A percentile compares a stretch with the other conserved stretches of the same genome.
These are phyloP conservation scores for Dryobates pubescens DNA, from an alignment of 2,797 vertebrate genomes.

Conservation along the genomic window DNA sequence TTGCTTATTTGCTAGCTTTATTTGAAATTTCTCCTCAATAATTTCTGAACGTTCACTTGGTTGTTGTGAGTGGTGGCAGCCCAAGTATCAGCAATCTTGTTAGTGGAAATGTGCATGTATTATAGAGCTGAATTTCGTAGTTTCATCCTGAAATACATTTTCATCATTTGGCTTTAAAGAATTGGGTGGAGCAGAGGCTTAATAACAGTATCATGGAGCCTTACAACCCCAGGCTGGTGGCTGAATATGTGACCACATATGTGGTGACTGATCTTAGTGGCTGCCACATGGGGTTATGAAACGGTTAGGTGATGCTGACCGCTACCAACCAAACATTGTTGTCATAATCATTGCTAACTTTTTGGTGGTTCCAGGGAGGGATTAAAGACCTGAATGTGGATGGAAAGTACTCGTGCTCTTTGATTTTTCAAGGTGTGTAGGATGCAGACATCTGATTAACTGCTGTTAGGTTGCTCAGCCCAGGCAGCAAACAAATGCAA, in stretches of 20 bases:
- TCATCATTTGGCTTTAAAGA: background rate
- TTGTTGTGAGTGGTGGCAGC: background rate
- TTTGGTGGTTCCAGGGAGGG: background rate
- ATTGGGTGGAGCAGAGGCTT: background rate
- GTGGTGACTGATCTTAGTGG: background rate
- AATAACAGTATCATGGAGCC: background rate
- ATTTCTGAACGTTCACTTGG: background rate
- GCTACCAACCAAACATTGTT: background rate
- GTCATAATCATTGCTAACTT: background rate
- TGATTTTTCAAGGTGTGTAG: background rate
- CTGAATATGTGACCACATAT: background rate
- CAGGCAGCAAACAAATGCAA: background rate
- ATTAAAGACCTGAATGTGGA: background rate
- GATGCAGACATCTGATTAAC: background rate
- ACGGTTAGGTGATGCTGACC: fast-evolving
- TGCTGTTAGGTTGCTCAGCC: background rate
- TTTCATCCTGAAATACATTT: background rate
- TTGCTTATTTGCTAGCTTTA: background rate
- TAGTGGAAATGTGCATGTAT: background rate
- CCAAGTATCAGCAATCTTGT: background rate
- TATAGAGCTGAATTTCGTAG: background rate
- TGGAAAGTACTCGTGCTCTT: background rate
- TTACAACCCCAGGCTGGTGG: background rate
- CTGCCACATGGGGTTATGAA: background rate
- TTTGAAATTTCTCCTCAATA: background rate